Evolutionary conservation across 2,888 invertebrate species (phyloP).

Genomic region (Epirrhoe alternata): DNA sequence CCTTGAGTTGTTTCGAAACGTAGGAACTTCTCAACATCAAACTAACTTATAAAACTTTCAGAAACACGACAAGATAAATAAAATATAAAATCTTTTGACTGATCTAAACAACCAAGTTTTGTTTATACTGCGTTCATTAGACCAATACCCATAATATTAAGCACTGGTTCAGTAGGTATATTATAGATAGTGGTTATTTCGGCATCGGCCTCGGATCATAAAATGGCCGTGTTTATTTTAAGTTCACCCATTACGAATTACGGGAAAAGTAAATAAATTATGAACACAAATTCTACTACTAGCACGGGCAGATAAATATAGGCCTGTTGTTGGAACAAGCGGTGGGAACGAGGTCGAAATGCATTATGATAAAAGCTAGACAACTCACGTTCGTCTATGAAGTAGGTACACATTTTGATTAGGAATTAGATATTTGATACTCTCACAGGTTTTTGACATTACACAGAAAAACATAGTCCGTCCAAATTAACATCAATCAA

Average conservation of each 20-base stretch:
- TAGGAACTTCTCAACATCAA: not conserved
- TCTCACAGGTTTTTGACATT: not conserved
- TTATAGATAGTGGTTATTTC: constrained; percentile 61
- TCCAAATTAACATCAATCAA: too few relatives aligned
- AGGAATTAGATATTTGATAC: not conserved
- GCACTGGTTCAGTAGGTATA: constrained; percentile 39
- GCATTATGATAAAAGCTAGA: constrained; percentile 32
- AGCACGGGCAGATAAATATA: constrained; percentile 30
- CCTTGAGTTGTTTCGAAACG: too few relatives aligned
- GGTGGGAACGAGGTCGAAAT: constrained; percentile 31
- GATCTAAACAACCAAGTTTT: constrained; percentile 11
- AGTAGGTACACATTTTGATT: not conserved
- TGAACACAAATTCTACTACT: constrained; percentile 41
- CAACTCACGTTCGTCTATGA: constrained; percentile 6
- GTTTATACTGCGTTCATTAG: constrained; percentile 27
- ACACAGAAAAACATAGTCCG: not conserved
- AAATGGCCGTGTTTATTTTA: constrained; percentile 73
- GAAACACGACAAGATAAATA: constrained; percentile 7
- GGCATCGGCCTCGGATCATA: constrained; percentile 69
- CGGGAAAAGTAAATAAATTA: constrained; percentile 62
- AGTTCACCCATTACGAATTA: constrained; percentile 64
- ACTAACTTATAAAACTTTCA: constrained; percentile 7
- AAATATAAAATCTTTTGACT: constrained; percentile 12
- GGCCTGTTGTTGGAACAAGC: constrained; percentile 42
- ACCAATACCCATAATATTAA: constrained; percentile 38